Evolutionary conservation across 2,797 vertebrate genomes (phyloP).

Genomic region (Sebastes nivosus): DNA sequence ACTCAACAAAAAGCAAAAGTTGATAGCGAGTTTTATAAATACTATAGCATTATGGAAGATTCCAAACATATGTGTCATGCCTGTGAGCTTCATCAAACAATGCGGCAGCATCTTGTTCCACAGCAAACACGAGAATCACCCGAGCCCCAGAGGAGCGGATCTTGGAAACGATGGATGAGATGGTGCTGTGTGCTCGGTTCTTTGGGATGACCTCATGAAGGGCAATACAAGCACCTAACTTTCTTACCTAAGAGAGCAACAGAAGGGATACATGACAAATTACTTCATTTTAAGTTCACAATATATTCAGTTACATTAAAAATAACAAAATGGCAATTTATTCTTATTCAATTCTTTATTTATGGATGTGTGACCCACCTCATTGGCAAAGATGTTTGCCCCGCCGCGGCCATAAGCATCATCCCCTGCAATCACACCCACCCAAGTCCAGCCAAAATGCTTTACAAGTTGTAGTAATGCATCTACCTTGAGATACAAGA

Average conservation of each 20-base stretch:
- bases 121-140: conserved; percentile 84
- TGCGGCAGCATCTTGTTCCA: conserved; percentile 83
- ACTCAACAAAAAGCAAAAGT: not conserved
- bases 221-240: conserved; percentile 79
- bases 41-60: not conserved
- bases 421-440: conserved; percentile 83
- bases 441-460: conserved; percentile 86
- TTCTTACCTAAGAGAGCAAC: conserved; percentile 56
- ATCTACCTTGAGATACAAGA: conserved; percentile 62
- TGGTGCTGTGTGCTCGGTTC: conserved; percentile 67
- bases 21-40: not conserved
- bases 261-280: not conserved
- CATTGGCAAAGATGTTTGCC: conserved; percentile 78
- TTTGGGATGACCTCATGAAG: conserved; percentile 84
- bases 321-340: not conserved
- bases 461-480: conserved; percentile 83
- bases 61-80: conserved; percentile 46
- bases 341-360: not conserved
- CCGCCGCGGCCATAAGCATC: conserved; percentile 85
- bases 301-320: not conserved
- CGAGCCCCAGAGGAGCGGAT: conserved; percentile 74
- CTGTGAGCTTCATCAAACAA: conserved; percentile 79
- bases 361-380: conserved; percentile 52
- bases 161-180: conserved; percentile 75
- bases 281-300: not conserved